Percentiles rank a stretch among this genome's conserved stretches.
phyloP scores from a whole-genome alignment of 2,888 invertebrate genomes.

The Apamea crenata region DNA sequence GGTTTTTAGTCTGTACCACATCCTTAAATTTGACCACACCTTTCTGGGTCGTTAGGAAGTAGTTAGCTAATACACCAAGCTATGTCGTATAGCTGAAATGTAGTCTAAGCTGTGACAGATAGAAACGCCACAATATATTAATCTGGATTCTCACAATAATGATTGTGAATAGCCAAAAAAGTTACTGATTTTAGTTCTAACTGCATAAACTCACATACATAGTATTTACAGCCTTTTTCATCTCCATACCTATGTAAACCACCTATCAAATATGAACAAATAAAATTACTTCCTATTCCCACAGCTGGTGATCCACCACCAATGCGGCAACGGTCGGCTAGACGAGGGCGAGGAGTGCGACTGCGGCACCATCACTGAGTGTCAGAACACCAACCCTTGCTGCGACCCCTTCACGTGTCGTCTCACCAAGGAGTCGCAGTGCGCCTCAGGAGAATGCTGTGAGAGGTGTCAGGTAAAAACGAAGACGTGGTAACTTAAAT shows the following conservation, averaged over 20 bases:
- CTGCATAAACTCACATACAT: too few species aligned
- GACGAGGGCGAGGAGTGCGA: constrained; percentile 99
- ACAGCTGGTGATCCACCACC: constrained; percentile 92
- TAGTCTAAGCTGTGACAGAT: background rate
- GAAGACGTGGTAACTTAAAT: background rate
- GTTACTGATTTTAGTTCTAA: background rate
- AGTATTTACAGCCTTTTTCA: background rate
- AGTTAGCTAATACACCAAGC: too few species aligned
- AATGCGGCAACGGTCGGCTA: constrained; percentile 98
- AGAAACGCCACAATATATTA: background rate
- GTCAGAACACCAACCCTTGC: constrained; percentile 96
- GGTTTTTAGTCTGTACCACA: background rate
- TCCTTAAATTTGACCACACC: too few species aligned
- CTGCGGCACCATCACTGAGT: constrained; percentile 97
- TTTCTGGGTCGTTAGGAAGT: too few species aligned
- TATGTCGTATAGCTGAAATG: background rate
- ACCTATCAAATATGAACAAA: background rate
- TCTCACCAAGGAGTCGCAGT: constrained; percentile 97
- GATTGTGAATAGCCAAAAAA: background rate
- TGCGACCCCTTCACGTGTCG: constrained; percentile 99
- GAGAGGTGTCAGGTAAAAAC: constrained; percentile 95
- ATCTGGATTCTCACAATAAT: background rate
- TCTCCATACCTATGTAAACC: background rate
- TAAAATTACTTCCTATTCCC: background rate
- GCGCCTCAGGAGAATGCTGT: constrained; percentile 98